A percentile compares a stretch with the other conserved stretches of the same genome.
These are phyloP conservation scores for Pantala flavescens DNA, from an alignment of 1,140 invertebrate genomes.

Conservation along the genomic window DNA sequence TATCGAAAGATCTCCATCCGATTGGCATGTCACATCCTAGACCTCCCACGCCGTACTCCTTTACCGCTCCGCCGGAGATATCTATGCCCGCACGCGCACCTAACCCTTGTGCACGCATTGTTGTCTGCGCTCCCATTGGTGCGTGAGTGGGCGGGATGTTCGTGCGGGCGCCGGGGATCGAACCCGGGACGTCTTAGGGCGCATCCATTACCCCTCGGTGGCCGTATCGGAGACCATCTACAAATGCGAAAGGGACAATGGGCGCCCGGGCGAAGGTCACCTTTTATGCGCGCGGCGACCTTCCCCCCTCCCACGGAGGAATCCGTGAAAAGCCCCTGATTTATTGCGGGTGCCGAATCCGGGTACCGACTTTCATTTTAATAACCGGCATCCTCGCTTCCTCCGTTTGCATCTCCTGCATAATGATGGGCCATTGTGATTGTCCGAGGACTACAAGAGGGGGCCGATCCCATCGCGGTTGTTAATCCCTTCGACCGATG, in stretches of 20 bases:
- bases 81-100: not conserved
- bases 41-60: not conserved
- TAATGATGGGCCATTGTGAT: conserved; percentile 5
- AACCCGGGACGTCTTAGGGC: not conserved
- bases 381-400: conserved; percentile 1
- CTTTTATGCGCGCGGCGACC: not conserved
- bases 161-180: not conserved
- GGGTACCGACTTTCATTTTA: conserved; percentile 5
- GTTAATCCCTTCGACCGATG: not conserved
- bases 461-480: not conserved
- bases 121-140: not conserved
- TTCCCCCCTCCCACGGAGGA: not conserved
- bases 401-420: conserved; percentile 1
- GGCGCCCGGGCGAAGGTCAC: conserved; percentile 3
- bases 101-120: not conserved
- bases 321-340: conserved; percentile 1
- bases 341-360: not conserved
- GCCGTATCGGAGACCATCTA: not conserved
- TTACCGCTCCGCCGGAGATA: not conserved
- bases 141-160: not conserved
- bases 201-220: conserved; percentile 1
- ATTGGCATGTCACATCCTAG: not conserved
- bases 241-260: conserved; percentile 3
- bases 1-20: conserved; percentile 1
- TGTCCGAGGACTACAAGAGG: not conserved